These are phyloP conservation scores for Enoplosus armatus DNA, from an alignment of 2,797 vertebrate genomes.

Conservation along the genomic window DNA sequence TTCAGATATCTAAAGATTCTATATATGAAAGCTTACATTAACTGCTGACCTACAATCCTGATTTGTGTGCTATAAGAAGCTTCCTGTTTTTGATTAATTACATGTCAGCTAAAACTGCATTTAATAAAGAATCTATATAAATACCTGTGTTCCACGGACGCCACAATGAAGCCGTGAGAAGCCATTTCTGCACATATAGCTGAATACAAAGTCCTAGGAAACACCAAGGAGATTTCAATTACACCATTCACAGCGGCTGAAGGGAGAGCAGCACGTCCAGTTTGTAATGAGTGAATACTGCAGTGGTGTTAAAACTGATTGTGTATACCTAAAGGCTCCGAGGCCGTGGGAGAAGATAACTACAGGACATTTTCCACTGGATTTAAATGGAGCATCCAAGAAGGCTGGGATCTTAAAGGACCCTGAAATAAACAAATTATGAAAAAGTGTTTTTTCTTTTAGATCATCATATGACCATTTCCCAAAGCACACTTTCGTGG, in stretches of 20 bases:
- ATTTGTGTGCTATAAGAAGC: neutral
- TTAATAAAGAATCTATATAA: neutral
- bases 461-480: neutral
- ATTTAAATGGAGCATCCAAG: conserved; percentile 89
- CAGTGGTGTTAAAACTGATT: rapidly evolving
- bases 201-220: conserved; percentile 93
- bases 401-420: conserved; percentile 89
- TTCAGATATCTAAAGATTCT: neutral
- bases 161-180: conserved; percentile 95
- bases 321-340: conserved; percentile 93
- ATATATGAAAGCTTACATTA: neutral
- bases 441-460: neutral
- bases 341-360: conserved; percentile 96
- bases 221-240: conserved; percentile 14
- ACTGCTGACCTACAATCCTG: neutral
- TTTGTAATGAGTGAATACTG: neutral
- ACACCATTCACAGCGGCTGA: neutral
- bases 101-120: neutral
- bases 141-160: conserved; percentile 96
- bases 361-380: conserved; percentile 90
- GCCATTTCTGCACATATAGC: conserved; percentile 94
- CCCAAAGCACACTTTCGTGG: too few relatives aligned
- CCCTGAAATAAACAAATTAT: conserved; percentile 66
- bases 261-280: neutral
- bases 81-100: neutral